Evolutionary conservation across 2,113 vertebrate species (phyloP).

Genomic region (Arizona elegans): DNA sequence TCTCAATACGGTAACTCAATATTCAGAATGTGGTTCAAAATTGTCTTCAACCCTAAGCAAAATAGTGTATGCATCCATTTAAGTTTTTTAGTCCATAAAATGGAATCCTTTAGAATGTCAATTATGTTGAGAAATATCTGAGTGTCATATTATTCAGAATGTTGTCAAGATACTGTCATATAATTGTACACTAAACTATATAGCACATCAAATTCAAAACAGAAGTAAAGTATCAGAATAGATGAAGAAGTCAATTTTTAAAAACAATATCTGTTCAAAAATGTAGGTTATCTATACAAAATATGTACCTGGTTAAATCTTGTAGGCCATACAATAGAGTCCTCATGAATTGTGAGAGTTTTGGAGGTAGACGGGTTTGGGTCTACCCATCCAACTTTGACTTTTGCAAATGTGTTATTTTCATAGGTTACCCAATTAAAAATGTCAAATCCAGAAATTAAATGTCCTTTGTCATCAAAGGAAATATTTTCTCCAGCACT

Average conservation of each 20-base stretch:
- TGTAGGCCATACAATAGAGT: neutral
- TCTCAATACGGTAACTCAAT: neutral
- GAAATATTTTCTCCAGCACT: neutral
- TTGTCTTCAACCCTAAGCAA: neutral
- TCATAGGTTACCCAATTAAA: neutral
- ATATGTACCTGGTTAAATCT: neutral
- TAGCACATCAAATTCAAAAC: neutral
- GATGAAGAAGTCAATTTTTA: neutral
- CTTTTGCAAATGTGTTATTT: neutral
- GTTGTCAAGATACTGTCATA: neutral
- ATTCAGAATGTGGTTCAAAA: neutral
- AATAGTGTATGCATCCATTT: neutral
- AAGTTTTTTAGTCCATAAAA: too few species aligned
- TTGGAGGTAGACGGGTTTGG: neutral
- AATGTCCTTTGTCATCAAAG: neutral
- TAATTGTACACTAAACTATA: too few species aligned
- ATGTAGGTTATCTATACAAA: neutral
- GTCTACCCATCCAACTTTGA: neutral
- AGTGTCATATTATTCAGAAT: neutral
- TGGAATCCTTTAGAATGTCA: neutral
- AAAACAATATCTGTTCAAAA: too few species aligned
- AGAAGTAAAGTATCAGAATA: neutral
- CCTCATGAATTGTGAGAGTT: neutral
- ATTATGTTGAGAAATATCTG: neutral
- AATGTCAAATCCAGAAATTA: neutral